Conservation (phyloP, 2,888 invertebrate species). For the Heliconius hortense region DNA sequence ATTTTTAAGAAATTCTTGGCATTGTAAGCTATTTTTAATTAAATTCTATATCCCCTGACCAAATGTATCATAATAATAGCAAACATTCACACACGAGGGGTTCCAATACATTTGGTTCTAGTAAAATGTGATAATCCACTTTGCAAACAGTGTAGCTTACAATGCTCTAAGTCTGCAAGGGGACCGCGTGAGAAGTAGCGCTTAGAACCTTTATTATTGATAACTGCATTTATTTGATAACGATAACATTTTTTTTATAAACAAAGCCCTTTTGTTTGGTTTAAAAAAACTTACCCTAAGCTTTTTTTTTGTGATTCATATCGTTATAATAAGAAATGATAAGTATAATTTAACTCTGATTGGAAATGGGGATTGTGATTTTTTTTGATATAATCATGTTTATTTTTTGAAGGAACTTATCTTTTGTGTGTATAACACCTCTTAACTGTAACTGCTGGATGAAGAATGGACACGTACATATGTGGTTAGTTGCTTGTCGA, state of each 20-base stretch:
- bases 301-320: slow-evolving; percentile 15
- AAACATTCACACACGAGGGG: slow-evolving; percentile 9
- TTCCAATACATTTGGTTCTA: slow-evolving; percentile 16
- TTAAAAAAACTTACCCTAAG: slow-evolving; percentile 9
- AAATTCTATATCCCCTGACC: slow-evolving; percentile 1
- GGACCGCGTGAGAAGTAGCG: slow-evolving; percentile 38
- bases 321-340: slow-evolving; percentile 7
- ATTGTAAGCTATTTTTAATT: slow-evolving; percentile 9
- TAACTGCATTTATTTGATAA: slow-evolving; percentile 38
- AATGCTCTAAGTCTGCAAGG: slow-evolving; percentile 31
- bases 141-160: slow-evolving; percentile 36
- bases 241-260: slow-evolving; percentile 34
- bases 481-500: no score
- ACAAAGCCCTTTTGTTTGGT: slow-evolving; percentile 4
- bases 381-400: not conserved
- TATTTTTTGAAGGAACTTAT: no score
- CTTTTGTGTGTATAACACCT: no score
- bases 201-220: slow-evolving; percentile 42
- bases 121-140: slow-evolving; percentile 31
- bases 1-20: not conserved
- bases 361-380: not conserved
- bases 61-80: slow-evolving; percentile 17
- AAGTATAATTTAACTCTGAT: slow-evolving; percentile 11
- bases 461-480: no score
- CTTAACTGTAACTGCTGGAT: no score